Conservation (phyloP, 2,113 vertebrate genomes). For the Halichoerus grypus region DNA sequence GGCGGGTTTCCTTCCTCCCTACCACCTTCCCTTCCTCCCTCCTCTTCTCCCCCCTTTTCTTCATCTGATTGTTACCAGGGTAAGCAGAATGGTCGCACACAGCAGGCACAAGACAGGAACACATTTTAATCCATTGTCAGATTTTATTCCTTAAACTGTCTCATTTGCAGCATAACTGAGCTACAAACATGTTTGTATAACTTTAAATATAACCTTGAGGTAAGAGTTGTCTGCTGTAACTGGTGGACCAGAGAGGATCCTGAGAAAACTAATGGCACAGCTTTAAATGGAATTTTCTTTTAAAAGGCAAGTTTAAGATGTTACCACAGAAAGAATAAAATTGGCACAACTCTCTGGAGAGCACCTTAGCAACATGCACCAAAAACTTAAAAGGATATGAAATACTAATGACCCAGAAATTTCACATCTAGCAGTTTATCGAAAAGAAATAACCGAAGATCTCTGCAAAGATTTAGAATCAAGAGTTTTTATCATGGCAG, state of each 20-base stretch:
- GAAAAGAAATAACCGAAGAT: constrained; percentile 61
- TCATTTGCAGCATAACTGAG: constrained; percentile 47
- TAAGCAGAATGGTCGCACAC: background rate
- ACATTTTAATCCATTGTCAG: constrained; percentile 26
- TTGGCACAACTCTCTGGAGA: background rate
- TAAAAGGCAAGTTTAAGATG: constrained; percentile 55
- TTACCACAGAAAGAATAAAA: constrained; percentile 42
- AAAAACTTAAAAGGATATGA: constrained; percentile 59
- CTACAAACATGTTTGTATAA: constrained; percentile 37
- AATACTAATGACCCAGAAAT: constrained; percentile 35
- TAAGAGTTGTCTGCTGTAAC: constrained; percentile 23
- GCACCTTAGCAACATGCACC: constrained; percentile 1
- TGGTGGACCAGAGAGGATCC: background rate
- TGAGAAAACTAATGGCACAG: background rate
- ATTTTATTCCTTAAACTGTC: constrained; percentile 31
- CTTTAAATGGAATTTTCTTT: background rate
- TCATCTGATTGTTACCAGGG: background rate
- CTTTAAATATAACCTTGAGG: constrained; percentile 29
- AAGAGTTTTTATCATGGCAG: constrained; percentile 16
- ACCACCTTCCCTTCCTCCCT: background rate
- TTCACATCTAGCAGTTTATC: constrained; percentile 24
- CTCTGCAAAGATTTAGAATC: constrained; percentile 44
- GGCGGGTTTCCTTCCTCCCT: background rate
- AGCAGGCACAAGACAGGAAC: background rate
- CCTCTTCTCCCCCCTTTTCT: background rate